A percentile compares a stretch with the other conserved stretches of the same genome.
Evolutionary conservation across 2,888 invertebrate species (phyloP).

Genomic region (Patella pellucida): DNA sequence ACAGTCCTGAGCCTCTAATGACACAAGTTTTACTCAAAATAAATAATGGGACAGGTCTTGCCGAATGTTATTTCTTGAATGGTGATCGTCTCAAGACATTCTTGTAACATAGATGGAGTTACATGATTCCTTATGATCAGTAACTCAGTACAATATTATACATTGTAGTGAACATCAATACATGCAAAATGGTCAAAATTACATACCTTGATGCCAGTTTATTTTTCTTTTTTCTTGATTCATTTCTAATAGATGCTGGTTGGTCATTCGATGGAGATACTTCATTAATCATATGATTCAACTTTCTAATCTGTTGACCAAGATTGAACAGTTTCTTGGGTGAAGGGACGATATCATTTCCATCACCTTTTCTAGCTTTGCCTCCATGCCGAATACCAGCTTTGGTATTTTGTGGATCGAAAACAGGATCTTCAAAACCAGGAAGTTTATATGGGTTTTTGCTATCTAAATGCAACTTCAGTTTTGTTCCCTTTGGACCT

Average conservation of each 20-base stretch:
- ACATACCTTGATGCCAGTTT: constrained; percentile 87
- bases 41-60: too few relatives aligned
- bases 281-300: constrained; percentile 91
- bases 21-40: too few relatives aligned
- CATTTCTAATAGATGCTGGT: constrained; percentile 57
- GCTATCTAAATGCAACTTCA: constrained; percentile 75
- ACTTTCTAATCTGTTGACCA: constrained; percentile 91
- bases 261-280: constrained; percentile 78
- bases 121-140: too few relatives aligned
- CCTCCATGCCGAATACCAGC: constrained; percentile 62
- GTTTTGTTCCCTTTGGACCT: constrained; percentile 93
- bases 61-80: too few relatives aligned
- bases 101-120: too few relatives aligned
- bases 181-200: neutral
- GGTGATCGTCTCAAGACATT: too few relatives aligned
- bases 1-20: too few relatives aligned
- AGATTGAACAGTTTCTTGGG: constrained; percentile 91
- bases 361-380: constrained; percentile 94
- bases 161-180: too few relatives aligned
- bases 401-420: constrained; percentile 79
- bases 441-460: constrained; percentile 93
- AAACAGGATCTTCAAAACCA: constrained; percentile 94
- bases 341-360: constrained; percentile 96
- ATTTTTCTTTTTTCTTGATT: constrained; percentile 90
- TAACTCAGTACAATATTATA: too few relatives aligned